Base-by-base conservation (phyloP, 2,888 invertebrate species). In the Pheosia tremula region DNA sequence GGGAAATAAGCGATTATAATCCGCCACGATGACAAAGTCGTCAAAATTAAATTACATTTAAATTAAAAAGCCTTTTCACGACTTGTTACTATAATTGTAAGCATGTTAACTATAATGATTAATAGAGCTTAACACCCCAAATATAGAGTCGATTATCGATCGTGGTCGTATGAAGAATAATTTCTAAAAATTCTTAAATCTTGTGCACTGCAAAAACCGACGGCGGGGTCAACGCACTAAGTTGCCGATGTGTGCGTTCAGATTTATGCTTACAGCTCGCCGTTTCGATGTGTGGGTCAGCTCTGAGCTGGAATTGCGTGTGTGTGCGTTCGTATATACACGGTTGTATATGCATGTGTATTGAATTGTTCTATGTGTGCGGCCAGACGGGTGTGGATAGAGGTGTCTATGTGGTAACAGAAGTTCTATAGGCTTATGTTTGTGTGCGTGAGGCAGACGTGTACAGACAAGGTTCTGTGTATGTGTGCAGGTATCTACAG, bases 211-310 rank as follows among this genome's bases (percentile, higher is more conserved):
- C 84, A 84, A 84, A 86, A 84, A 83, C 74, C 71, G 75, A 67
- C 64, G 61, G 72, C 62, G 1, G 81, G 84, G 86, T 84, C 86
- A 78, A 69, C 76, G 84, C 85, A 82, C 86, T 72, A 38, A 53
- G 3, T 43, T 59, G 10, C 58, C 45, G 67, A 65, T 79, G 76
- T 71, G 74, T 62, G 64, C 56, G 67, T 67, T 52, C 57, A 68
- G 68, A 69, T 66, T 24, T 64, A 62, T 60, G 11, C 39, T 10
- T 59, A 70, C 64, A 61, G 36, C 61, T 24, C 11, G 10, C 11
- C 43, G 0, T 67, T 5, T 64, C 2, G 38, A 13, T 61, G 66
- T 63, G 61, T 63, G 64, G 58, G 60, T 54, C 49, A 60, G 55
- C 55, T 67, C 64, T 61, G 56, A 67, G 59, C 60, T 58, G 5